Evolutionary conservation across 2,888 invertebrate species (phyloP).

Genomic region (Monopis laevigella): DNA sequence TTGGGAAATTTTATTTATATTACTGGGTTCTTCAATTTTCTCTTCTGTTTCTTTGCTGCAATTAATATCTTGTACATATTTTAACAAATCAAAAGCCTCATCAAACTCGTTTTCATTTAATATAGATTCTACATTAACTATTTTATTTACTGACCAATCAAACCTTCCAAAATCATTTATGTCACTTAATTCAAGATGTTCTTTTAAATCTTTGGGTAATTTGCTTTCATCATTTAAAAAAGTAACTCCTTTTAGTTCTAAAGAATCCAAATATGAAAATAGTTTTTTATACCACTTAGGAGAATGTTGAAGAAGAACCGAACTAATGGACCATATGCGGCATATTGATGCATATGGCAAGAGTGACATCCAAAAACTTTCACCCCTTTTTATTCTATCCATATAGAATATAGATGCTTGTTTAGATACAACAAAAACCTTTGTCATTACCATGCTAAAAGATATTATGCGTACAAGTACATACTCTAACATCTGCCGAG

Average conservation of each 20-base stretch:
- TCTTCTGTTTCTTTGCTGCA: slow-evolving; percentile 19
- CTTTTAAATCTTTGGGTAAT: slow-evolving; percentile 50
- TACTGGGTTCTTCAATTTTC: slow-evolving; percentile 16
- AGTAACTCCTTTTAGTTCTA: slow-evolving; percentile 47
- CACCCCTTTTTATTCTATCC: slow-evolving; percentile 58
- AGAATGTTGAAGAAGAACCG: slow-evolving; percentile 49
- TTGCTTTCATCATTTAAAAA: slow-evolving; percentile 54
- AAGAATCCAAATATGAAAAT: slow-evolving; percentile 35
- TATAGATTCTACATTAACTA: slow-evolving; percentile 25
- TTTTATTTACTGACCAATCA: slow-evolving; percentile 40
- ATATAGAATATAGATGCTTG: slow-evolving; percentile 58
- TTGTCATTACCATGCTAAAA: slow-evolving; percentile 63
- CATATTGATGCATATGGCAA: slow-evolving; percentile 63
- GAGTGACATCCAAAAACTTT: slow-evolving; percentile 64
- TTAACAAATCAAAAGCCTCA: slow-evolving; percentile 36
- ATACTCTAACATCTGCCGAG: slow-evolving; percentile 68
- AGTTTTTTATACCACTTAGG: slow-evolving; percentile 62
- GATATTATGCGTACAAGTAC: slow-evolving; percentile 60
- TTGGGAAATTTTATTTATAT: slow-evolving; percentile 13
- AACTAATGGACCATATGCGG: slow-evolving; percentile 62
- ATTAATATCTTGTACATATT: slow-evolving; percentile 42
- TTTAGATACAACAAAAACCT: slow-evolving; percentile 54
- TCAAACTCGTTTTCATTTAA: slow-evolving; percentile 31
- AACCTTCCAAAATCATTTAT: slow-evolving; percentile 46
- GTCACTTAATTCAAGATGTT: slow-evolving; percentile 58